A percentile compares a stretch with the other conserved stretches of the same genome.
These are phyloP conservation scores for Narcine bancroftii DNA, from an alignment of 2,113 vertebrate genomes.

Conservation along the genomic window DNA sequence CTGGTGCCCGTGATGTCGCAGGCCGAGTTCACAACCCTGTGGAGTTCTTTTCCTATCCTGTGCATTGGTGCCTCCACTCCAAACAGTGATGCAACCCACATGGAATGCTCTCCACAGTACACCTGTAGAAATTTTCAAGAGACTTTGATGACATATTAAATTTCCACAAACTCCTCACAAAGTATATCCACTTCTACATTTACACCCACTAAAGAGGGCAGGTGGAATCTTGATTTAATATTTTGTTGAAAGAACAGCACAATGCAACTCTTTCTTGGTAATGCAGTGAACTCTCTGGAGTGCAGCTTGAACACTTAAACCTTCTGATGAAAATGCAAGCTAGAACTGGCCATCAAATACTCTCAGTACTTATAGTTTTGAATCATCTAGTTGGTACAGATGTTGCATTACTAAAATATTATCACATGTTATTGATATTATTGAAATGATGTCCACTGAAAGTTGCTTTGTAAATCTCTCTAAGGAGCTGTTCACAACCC, in stretches of 20 bases:
- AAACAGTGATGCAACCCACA: too few species aligned
- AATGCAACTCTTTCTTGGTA: background rate
- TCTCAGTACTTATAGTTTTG: background rate
- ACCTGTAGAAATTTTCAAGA: too few species aligned
- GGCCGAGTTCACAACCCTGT: too few species aligned
- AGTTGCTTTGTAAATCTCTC: background rate
- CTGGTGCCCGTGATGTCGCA: too few species aligned
- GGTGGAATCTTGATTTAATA: background rate
- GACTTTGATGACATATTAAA: too few species aligned
- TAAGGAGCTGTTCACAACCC: background rate
- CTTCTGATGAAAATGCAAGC: background rate
- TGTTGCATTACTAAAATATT: conserved; percentile 9
- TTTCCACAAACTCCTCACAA: too few species aligned
- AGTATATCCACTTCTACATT: too few species aligned
- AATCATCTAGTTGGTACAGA: conserved; percentile 15
- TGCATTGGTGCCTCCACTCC: too few species aligned
- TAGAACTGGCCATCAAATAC: background rate
- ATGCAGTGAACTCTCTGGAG: background rate
- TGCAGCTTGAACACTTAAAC: background rate
- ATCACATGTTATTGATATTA: conserved; percentile 31
- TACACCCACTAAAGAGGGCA: background rate
- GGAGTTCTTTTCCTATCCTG: too few species aligned
- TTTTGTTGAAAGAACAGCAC: background rate
- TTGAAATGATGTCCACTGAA: conserved; percentile 1
- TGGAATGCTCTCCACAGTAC: too few species aligned